Conservation (phyloP, 2,888 invertebrate species). For the Thumatha senex region DNA sequence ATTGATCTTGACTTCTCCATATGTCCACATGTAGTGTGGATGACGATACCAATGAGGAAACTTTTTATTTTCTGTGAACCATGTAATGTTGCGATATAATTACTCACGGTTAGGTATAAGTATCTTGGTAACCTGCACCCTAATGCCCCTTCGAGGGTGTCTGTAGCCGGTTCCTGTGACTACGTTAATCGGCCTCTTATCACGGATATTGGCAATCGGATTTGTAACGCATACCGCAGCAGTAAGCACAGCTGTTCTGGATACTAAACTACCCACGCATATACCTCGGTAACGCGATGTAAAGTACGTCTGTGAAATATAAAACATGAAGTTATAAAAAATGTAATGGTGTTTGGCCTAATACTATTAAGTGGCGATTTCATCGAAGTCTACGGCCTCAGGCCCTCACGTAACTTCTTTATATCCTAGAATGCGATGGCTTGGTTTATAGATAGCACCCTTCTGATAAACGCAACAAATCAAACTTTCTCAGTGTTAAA, state of each 20-base stretch:
- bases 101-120: constrained; percentile 64
- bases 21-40: too few relatives aligned
- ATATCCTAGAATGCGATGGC: too few relatives aligned
- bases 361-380: not conserved
- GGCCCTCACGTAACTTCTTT: too few relatives aligned
- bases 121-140: constrained; percentile 65
- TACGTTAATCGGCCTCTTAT: constrained; percentile 61
- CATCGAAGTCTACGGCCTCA: not conserved
- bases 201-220: constrained; percentile 31
- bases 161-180: constrained; percentile 58
- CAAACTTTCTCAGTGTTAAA: too few relatives aligned
- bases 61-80: too few relatives aligned
- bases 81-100: too few relatives aligned
- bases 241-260: constrained; percentile 60
- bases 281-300: constrained; percentile 63
- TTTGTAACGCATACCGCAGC: constrained; percentile 67
- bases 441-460: too few relatives aligned
- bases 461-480: too few relatives aligned
- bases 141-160: constrained; percentile 65
- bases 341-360: not conserved
- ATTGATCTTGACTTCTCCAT: too few relatives aligned
- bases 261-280: constrained; percentile 61
- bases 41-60: too few relatives aligned
- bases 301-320: constrained; percentile 56
- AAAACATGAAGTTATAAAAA: not conserved